Percentiles rank a stretch among this genome's conserved stretches.
Evolutionary conservation across 2,888 invertebrate genomes (phyloP).

Genomic region (Parnassius glacialis): DNA sequence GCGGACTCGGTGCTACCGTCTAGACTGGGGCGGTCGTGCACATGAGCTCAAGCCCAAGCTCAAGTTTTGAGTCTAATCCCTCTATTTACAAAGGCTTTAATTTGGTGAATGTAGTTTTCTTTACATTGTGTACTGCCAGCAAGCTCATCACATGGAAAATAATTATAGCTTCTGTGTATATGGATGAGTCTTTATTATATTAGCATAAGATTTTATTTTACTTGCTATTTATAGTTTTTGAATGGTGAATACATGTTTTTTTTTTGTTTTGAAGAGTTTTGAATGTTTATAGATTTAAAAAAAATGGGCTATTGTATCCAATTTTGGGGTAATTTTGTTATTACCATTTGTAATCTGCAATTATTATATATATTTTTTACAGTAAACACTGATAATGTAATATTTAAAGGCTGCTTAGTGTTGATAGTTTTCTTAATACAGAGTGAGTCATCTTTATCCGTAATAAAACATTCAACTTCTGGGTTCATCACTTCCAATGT

Average conservation of each 20-base stretch:
- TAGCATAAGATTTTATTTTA: slow-evolving; percentile 66
- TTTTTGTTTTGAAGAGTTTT: slow-evolving; percentile 72
- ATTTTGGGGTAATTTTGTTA: slow-evolving; percentile 33
- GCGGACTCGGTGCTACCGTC: slow-evolving; percentile 94
- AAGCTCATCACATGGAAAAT: slow-evolving; percentile 28
- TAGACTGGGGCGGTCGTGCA: slow-evolving; percentile 97
- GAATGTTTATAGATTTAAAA: slow-evolving; percentile 53
- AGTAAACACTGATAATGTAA: background rate
- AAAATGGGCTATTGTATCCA: slow-evolving; percentile 38
- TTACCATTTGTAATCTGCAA: slow-evolving; percentile 38
- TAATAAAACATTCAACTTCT: slow-evolving; percentile 8
- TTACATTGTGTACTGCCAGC: slow-evolving; percentile 34
- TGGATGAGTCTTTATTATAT: slow-evolving; percentile 47
- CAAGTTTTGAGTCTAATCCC: slow-evolving; percentile 76
- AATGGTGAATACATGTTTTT: slow-evolving; percentile 56
- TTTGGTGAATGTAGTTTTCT: slow-evolving; percentile 53
- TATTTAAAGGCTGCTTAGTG: slow-evolving; percentile 1
- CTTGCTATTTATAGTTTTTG: slow-evolving; percentile 53
- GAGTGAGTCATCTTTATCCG: slow-evolving; percentile 19
- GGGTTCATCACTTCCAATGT: slow-evolving; percentile 6
- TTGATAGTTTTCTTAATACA: slow-evolving; percentile 3
- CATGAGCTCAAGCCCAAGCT: slow-evolving; percentile 91
- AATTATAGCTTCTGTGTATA: slow-evolving; percentile 40
- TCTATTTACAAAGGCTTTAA: slow-evolving; percentile 65
- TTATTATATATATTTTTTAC: slow-evolving; percentile 27